Evolutionary conservation across 2,113 vertebrate species (phyloP).

Genomic region (Lucifuga dentata): DNA sequence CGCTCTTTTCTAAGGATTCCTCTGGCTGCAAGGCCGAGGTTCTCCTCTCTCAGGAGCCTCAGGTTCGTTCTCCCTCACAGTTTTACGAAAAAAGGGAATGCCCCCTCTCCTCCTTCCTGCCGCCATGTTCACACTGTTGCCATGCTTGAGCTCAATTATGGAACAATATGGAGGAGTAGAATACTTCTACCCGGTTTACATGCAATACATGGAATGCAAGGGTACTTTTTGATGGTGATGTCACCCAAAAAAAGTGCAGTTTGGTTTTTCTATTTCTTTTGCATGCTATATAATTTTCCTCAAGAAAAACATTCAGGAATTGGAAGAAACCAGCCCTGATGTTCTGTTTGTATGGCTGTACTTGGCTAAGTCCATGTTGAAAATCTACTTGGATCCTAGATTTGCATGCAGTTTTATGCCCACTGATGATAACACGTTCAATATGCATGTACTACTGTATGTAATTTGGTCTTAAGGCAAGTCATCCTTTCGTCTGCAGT

Average conservation of each 20-base stretch:
- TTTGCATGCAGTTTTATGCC: conserved; percentile 65
- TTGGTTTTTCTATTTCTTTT: conserved; percentile 41
- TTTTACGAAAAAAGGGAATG: conserved; percentile 64
- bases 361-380: conserved; percentile 45
- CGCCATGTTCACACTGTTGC: conserved; percentile 27
- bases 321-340: conserved; percentile 5
- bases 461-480: conserved; percentile 41
- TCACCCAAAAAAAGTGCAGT: neutral
- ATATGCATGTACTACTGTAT: conserved; percentile 48
- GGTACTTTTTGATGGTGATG: conserved; percentile 12
- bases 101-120: neutral
- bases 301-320: neutral
- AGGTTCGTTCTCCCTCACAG: conserved; percentile 87
- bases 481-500: conserved; percentile 37
- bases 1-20: conserved; percentile 97
- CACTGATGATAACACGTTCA: conserved; percentile 36
- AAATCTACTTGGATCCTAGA: conserved; percentile 34
- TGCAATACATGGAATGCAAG: conserved; percentile 37
- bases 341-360: conserved; percentile 31
- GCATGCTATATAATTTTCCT: conserved; percentile 53
- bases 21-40: conserved; percentile 94
- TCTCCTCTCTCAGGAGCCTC: conserved; percentile 98
- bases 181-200: conserved; percentile 4
- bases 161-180: conserved; percentile 20
- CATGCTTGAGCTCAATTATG: conserved; percentile 40